phyloP scores from a whole-genome alignment of 2,797 vertebrate species.

The Peromyscus nudipes region DNA sequence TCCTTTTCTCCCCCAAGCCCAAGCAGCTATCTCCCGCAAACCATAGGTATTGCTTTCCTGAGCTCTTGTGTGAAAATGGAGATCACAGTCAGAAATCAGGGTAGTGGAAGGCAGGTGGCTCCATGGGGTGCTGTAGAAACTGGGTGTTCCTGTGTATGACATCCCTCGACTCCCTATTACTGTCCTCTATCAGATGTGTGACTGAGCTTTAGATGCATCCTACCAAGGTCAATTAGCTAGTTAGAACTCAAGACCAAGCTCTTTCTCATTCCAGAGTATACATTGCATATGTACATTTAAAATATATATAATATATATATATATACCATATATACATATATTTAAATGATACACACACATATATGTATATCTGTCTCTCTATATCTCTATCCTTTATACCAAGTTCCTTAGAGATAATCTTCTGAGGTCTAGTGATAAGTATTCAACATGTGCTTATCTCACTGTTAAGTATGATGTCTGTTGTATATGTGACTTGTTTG shows the following conservation, averaged over 20 bases:
- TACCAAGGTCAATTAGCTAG: not conserved
- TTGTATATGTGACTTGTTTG: not conserved
- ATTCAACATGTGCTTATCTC: not conserved
- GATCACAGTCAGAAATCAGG: not conserved
- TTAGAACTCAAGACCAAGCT: not conserved
- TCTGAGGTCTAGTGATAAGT: too few species aligned
- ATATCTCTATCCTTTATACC: not conserved
- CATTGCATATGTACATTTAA: not conserved
- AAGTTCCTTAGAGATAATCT: not conserved
- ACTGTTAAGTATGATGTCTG: fast-evolving
- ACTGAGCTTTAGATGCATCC: not conserved
- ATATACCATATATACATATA: too few species aligned
- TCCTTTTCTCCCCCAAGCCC: not conserved
- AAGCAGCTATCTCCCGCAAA: not conserved
- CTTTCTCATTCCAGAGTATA: not conserved
- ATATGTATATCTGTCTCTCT: too few species aligned
- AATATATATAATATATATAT: not conserved
- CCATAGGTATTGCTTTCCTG: not conserved
- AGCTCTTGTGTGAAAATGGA: not conserved
- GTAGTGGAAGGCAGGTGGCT: not conserved
- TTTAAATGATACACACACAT: not conserved
- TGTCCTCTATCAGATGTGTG: not conserved
- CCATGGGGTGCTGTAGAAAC: not conserved
- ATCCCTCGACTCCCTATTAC: too few species aligned
- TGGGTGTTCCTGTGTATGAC: fast-evolving